Conservation (phyloP, 1,140 invertebrate species). For the Atta texana region DNA sequence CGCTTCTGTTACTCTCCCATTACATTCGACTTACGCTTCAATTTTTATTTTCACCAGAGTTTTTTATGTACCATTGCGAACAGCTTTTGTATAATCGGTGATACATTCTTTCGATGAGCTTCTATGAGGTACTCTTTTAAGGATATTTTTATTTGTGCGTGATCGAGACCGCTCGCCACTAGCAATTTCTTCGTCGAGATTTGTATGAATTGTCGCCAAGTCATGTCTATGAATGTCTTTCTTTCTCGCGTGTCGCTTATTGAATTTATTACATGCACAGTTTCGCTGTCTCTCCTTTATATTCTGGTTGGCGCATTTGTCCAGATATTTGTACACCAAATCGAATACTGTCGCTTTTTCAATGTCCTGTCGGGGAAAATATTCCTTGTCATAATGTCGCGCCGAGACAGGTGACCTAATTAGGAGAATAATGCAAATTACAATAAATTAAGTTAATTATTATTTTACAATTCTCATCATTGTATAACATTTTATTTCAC, state of each 20-base stretch:
- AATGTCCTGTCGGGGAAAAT: not conserved
- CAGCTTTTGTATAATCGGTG: conserved; percentile 28
- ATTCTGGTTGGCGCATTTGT: conserved; percentile 55
- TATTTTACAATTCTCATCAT: not conserved
- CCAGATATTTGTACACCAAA: conserved; percentile 77
- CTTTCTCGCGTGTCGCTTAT: conserved; percentile 52
- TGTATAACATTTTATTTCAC: not conserved
- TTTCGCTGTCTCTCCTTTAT: conserved; percentile 62
- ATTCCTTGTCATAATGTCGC: not conserved
- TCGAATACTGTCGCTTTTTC: conserved; percentile 67
- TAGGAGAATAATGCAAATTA: not conserved
- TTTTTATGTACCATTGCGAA: conserved; percentile 37
- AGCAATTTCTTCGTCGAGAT: not conserved
- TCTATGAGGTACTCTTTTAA: not conserved
- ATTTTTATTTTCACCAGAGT: too few species aligned
- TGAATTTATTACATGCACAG: conserved; percentile 73
- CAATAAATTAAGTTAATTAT: not conserved
- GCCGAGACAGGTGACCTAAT: conserved; percentile 13
- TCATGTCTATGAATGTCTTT: conserved; percentile 2
- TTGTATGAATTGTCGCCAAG: not conserved
- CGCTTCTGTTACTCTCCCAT: too few species aligned
- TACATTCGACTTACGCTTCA: too few species aligned
- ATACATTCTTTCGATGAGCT: conserved; percentile 24
- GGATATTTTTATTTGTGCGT: not conserved
- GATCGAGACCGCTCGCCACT: not conserved